Base-by-base conservation (phyloP, 2,797 vertebrate species). In the Varecia variegata region DNA sequence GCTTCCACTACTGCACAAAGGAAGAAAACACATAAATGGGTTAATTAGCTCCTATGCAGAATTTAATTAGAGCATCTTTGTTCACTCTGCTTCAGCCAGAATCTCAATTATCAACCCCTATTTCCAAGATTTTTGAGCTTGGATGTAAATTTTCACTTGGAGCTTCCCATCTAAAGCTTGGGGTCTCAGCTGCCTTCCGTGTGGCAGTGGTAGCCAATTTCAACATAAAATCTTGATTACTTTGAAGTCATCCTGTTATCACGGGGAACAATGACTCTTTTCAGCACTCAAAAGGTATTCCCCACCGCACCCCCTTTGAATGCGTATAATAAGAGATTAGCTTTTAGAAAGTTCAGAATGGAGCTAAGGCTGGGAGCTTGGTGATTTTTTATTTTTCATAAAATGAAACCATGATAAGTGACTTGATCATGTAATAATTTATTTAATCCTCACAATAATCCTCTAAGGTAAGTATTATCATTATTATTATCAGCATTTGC, bases 21-120 rank as follows among this genome's bases (percentile, higher is more conserved):
- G 93, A 94, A 98, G 98, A 97, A 98, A 98, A 98, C 96, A 97
- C 98, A 97, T 96, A 98, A 98, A 98, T 97, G 95, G 93, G 98
- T 98, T 98, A 98, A 98, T 98, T 98, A 98, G 95, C 98, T 98
- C 95, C 93, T 91, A 98, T 97, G 97, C 97, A 96, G 94, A 98
- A 98, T 98, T 98, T 98, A 98, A 99, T 99, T 98, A 98, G 97
- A 98, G 94, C 86, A 74, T 98, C 97, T 98, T 98, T 98, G 97
- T 97, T 98, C 98, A 96, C 71, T 97, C 80, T 25, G 83, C 95
- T 98, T 97, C 97, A 95, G 87, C 93, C 96, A 97, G 97, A 97
- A 98, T 98, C 97, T 98, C 98, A 98, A 98, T 98, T 97, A 98
- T 98, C 98, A 97, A 98, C 97, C 97, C 95, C 97, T 97, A 85